Evolutionary conservation across 2,888 invertebrate species (phyloP), one percentile per base, ranked within the genome.

Genomic region (Diaphora mendica): DNA sequence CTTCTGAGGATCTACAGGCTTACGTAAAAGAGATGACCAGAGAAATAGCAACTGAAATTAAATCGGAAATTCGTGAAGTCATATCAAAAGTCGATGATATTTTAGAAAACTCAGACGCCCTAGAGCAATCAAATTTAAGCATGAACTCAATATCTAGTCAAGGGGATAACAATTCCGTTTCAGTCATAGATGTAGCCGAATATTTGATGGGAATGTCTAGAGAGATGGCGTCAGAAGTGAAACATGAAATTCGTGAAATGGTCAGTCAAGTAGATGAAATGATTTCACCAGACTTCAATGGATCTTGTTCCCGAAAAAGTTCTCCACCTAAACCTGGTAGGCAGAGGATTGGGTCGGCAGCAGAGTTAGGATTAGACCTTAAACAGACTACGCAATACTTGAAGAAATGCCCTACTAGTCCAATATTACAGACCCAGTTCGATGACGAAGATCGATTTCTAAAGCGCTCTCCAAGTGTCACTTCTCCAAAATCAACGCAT

Each of bases 71-170:
- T 64, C 96, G 98, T 11, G 98, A 97, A 90, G 98, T 98, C 0
- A 98, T 98, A 82, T 97, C 97, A 3, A 97, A 97, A 91, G 98
- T 98, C 0, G 98, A 98, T 82, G 97, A 98, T 87, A 98, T 97
- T 68, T 91, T 98, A 51, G 97, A 97, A 78, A 97, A 97, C 88
- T 96, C 97, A 0, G 97, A 97, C 86, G 93, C 95, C 0, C 88
- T 96, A 11, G 97, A 97, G 82, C 95, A 96, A 85, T 91, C 94
- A 44, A 96, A 96, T 88, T 79, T 92, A 69, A 95, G 95, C 79
- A 89, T 95, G 73, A 94, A 90, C 78, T 96, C 96, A 82, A 93
- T 95, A 75, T 96, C 96, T 91, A 97, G 96, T 93, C 96, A 97
- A 85, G 96, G 95, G 65, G 95, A 96, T 79, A 97, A 96, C 81